A percentile compares a stretch with the other conserved stretches of the same genome.
Conservation (phyloP, 2,797 vertebrate species). For the Scolopax bukidnonensis region DNA sequence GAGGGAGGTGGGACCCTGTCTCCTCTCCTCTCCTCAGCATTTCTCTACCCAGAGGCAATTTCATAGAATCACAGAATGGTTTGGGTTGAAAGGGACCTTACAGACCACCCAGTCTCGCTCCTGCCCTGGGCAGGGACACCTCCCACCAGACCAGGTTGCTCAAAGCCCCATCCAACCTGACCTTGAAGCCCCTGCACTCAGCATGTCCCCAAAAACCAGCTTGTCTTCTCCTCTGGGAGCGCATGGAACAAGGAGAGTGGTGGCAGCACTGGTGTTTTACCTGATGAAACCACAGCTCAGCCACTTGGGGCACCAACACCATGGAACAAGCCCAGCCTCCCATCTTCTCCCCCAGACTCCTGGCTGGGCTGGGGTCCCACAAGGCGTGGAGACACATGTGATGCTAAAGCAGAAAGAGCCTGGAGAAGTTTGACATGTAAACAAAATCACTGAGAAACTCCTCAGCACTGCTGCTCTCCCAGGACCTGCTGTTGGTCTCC, state of each 20-base stretch:
- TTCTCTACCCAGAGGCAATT: background rate
- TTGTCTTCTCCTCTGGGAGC: background rate
- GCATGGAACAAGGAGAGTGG: background rate
- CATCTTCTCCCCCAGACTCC: background rate
- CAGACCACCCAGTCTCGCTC: too few species aligned
- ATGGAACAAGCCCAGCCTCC: background rate
- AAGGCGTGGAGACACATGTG: rapidly evolving
- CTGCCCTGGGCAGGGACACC: too few species aligned
- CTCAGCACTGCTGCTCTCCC: background rate
- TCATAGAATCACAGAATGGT: too few species aligned
- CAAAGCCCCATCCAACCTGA: too few species aligned
- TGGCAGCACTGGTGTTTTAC: background rate
- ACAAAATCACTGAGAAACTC: background rate
- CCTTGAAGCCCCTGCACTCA: background rate
- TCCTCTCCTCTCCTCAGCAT: background rate
- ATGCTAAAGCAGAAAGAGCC: background rate
- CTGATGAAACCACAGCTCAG: rapidly evolving
- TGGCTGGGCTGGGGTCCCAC: background rate
- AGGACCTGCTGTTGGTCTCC: background rate
- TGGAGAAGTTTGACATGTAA: background rate
- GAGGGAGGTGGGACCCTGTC: background rate
- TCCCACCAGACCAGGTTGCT: too few species aligned
- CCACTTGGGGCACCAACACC: rapidly evolving
- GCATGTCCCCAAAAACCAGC: background rate
- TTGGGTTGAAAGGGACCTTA: too few species aligned